These are phyloP conservation scores for Caenorhabditis sp. DNA, from an alignment of 2,888 invertebrate species.

Conservation along the genomic window DNA sequence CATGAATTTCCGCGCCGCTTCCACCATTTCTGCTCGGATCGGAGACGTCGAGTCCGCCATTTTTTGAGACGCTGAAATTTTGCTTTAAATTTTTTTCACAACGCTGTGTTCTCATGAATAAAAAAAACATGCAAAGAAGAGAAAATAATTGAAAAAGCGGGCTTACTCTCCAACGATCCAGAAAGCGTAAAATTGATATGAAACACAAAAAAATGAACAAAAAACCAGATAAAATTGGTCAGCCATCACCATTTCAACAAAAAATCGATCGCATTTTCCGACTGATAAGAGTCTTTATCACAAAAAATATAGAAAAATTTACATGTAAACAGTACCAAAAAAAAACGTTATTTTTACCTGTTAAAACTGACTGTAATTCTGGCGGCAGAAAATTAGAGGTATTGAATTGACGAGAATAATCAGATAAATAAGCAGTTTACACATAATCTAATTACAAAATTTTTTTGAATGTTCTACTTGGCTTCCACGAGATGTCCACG, in stretches of 20 bases:
- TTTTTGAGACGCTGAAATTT: slow-evolving; percentile 5
- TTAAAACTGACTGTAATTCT: slow-evolving; percentile 32
- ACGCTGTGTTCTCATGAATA: too few species aligned
- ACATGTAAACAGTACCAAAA: slow-evolving; percentile 13
- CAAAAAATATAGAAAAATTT: slow-evolving; percentile 19
- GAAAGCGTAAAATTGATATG: slow-evolving; percentile 1
- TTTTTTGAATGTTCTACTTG: slow-evolving; percentile 7
- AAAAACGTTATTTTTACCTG: slow-evolving; percentile 1
- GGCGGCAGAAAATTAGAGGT: neutral
- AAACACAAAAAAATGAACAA: neutral
- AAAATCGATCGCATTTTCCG: slow-evolving; percentile 5
- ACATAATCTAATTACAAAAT: slow-evolving; percentile 16
- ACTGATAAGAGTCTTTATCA: slow-evolving; percentile 31
- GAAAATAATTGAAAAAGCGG: neutral
- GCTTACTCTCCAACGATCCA: too few species aligned
- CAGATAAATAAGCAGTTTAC: slow-evolving; percentile 23
- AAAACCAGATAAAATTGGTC: slow-evolving; percentile 3
- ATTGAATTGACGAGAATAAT: neutral
- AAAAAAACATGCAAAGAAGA: neutral
- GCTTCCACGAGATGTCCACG: slow-evolving; percentile 78
- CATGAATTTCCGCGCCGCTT: slow-evolving; percentile 75
- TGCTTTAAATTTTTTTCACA: too few species aligned
- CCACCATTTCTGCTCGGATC: slow-evolving; percentile 71
- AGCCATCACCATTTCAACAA: slow-evolving; percentile 13
- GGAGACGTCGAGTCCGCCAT: slow-evolving; percentile 22